Conservation (phyloP, 2,888 invertebrate genomes). For the Drosophila mercatorum region DNA sequence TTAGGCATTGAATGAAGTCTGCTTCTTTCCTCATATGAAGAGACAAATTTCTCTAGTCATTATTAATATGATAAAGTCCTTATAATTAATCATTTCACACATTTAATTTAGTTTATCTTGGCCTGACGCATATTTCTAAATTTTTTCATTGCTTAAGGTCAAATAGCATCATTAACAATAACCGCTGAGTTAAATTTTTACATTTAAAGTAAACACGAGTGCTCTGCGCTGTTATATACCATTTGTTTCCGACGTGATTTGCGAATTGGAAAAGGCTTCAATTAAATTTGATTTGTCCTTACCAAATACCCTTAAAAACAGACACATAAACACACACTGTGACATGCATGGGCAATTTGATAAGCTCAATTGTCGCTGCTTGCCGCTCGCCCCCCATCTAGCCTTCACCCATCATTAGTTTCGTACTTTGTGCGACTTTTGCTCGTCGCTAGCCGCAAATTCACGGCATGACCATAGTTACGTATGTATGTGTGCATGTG, state of each 20-base stretch:
- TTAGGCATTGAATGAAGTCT: not conserved
- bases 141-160: too few relatives aligned
- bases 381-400: conserved; percentile 8
- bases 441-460: conserved; percentile 63
- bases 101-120: not conserved
- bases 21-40: not conserved
- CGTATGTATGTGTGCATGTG: not conserved
- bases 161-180: too few relatives aligned
- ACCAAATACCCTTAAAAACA: conserved; percentile 20
- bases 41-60: not conserved
- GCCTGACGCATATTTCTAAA: too few relatives aligned
- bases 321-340: conserved; percentile 13
- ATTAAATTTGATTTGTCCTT: conserved; percentile 74
- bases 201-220: too few relatives aligned
- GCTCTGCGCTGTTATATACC: not conserved
- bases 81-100: not conserved
- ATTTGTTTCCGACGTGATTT: conserved; percentile 39
- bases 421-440: conserved; percentile 73
- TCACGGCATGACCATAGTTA: conserved; percentile 54
- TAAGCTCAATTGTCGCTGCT: conserved; percentile 58
- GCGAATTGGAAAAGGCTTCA: conserved; percentile 55
- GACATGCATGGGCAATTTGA: conserved; percentile 65
- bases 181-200: too few relatives aligned
- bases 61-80: not conserved
- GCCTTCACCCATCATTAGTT: conserved; percentile 73